Evolutionary conservation across 1,140 invertebrate species (phyloP), one percentile per base, ranked within the genome.

Genomic region (Goniozus legneri): DNA sequence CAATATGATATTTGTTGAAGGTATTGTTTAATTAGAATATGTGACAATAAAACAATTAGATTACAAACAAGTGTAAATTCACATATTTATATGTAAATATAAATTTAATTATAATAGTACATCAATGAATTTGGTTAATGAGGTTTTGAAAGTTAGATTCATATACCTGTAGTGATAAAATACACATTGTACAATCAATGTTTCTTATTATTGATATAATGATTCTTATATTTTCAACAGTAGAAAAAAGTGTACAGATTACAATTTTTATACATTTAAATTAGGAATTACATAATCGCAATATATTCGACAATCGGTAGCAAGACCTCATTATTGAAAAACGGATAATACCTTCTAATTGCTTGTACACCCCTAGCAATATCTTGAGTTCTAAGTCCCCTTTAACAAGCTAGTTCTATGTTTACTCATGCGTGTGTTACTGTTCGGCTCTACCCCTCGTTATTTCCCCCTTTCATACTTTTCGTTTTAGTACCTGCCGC

Each of bases 401-500:
- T 55, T 54, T 27, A 47, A n/a, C n/a, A n/a, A 35, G 35, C 41
- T 33, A 45, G 21, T 22, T 47, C 15, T 41, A 18, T 27, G 47
- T 52, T 48, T 54, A 65, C 59, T 66, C 62, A 67, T 56, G 64
- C 68, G 62, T 72, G 39, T 45, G 50, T 62, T 62, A 60, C 62
- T 60, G 63, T 70, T 61, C 47, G 50, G 39, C 41, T 27, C 44
- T 46, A 37, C 44, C 47, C 47, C 37, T 52, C 39, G 32, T 30
- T 20, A 22, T 56, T 58, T 51, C 60, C 59, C 56, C 58, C 67
- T 59, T 58, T 66, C 56, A 56, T 56, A 65, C 70, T 62, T 60
- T 68, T 67, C 57, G 60, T 60, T 71, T 71, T 62, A 65, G 69
- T 73, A 73, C 67, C 69, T 70, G 71, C 60, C 59, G 45, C 63